Evolutionary conservation across 2,113 vertebrate species (phyloP), one percentile per base, ranked within the genome.

Genomic region (Nothobranchius furzeri): DNA sequence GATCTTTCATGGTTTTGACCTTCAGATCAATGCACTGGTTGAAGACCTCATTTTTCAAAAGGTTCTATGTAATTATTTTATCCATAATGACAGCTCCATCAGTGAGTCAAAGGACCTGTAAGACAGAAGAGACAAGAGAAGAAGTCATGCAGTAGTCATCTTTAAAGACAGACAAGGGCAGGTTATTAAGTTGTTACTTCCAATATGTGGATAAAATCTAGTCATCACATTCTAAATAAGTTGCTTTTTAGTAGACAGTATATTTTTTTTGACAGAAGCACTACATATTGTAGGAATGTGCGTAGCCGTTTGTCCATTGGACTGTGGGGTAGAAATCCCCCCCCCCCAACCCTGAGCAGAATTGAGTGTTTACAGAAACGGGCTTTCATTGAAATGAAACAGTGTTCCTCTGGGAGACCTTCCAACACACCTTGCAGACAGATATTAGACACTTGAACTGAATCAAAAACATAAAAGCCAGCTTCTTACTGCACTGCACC

Each of bases 31-130:
- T 80, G 76, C 84, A 81, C 52, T 65, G 74, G 76, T 61, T 64
- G 74, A 68, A 78, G 79, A 75, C 53, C 80, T 73, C 65, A 77
- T 75, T 68, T 70, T 73, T 79, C 62, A 79, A 75, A 45, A 83
- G 65, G 69, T 80, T 62, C 62, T 55, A 12, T 1, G 3, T 56
- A 68, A 48, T 76, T 80, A 75, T 60, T 69, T 59, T 57, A 53
- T 45, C 62, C 73, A 68, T 81, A 55, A 40, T 52, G 54, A 79
- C 49, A 60, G 60, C 64, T 69, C 61, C 45, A 47, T 78, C 73
- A 13, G 61, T 14, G 59, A 81, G 45, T 75, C 73, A 68, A 51
- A 75, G 55, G 63, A 85, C 70, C 89, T 90, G 87, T 30, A 70
- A 78, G 49, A 79, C 55, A 87, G 53, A 88, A 64, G 58, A 68